Evolutionary conservation across 2,888 invertebrate species (phyloP).

Genomic region (Nomada flava): DNA sequence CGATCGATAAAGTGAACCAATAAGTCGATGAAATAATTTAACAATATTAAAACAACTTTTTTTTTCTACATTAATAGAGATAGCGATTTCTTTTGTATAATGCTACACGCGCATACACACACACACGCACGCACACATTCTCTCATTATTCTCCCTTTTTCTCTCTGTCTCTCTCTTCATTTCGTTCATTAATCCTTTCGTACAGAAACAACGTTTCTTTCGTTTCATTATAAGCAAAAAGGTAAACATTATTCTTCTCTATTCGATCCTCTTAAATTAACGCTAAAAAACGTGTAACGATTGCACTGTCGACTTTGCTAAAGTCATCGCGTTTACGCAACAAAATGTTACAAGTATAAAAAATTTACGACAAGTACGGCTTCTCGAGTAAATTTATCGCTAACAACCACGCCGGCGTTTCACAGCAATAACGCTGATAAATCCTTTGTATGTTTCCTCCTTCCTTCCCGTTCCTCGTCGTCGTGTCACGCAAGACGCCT

Average conservation of each 20-base stretch:
- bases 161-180: slow-evolving; percentile 24
- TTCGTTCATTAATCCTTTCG: slow-evolving; percentile 32
- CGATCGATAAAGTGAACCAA: slow-evolving; percentile 17
- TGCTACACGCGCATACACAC: slow-evolving; percentile 27
- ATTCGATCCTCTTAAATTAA: slow-evolving; percentile 60
- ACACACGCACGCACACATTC: not conserved
- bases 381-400: slow-evolving; percentile 55
- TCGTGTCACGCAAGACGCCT: slow-evolving; percentile 14
- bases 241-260: slow-evolving; percentile 56
- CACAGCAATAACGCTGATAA: slow-evolving; percentile 51
- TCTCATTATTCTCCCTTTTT: slow-evolving; percentile 21
- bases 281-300: slow-evolving; percentile 56
- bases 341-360: slow-evolving; percentile 67
- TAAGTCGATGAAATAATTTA: slow-evolving; percentile 35
- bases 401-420: slow-evolving; percentile 37
- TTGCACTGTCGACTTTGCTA: slow-evolving; percentile 57
- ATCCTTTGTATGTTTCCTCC: slow-evolving; percentile 19
- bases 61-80: slow-evolving; percentile 55
- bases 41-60: slow-evolving; percentile 24
- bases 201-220: slow-evolving; percentile 53
- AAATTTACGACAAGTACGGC: slow-evolving; percentile 65
- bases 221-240: slow-evolving; percentile 52
- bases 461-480: not conserved
- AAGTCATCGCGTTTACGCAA: slow-evolving; percentile 64
- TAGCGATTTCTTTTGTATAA: slow-evolving; percentile 65